Evolutionary conservation across 2,113 vertebrate genomes (phyloP).

Genomic region (Isurus oxyrinchus): DNA sequence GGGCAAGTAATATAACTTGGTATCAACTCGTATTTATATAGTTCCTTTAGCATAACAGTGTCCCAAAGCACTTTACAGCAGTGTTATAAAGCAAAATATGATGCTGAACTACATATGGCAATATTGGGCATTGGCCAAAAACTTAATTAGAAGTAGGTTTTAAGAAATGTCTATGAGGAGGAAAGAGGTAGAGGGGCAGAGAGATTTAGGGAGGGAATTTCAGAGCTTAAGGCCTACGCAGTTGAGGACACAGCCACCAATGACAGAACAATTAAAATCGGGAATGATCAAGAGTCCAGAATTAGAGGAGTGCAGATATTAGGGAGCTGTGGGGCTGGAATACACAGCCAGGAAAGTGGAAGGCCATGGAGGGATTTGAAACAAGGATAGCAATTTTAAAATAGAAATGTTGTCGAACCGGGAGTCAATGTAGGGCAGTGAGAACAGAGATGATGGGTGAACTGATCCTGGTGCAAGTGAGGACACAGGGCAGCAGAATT

Average conservation of each 20-base stretch:
- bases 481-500: too few species aligned
- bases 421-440: too few species aligned
- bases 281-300: background rate
- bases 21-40: background rate
- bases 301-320: background rate
- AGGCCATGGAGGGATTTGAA: too few species aligned
- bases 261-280: background rate
- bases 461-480: too few species aligned
- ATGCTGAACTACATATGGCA: background rate
- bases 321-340: too few species aligned
- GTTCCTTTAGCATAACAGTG: background rate
- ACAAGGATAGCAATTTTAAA: too few species aligned
- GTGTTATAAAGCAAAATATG: background rate
- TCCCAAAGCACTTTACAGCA: background rate
- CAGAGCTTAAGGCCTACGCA: background rate
- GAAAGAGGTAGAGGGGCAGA: background rate
- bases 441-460: too few species aligned
- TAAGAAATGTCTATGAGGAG: background rate
- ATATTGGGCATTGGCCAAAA: background rate
- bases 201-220: background rate
- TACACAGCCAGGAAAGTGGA: too few species aligned
- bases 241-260: background rate
- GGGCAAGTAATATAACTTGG: background rate
- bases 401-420: too few species aligned
- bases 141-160: background rate